phyloP scores from a whole-genome alignment of 1,140 invertebrate genomes.

The Nymphalis io region DNA sequence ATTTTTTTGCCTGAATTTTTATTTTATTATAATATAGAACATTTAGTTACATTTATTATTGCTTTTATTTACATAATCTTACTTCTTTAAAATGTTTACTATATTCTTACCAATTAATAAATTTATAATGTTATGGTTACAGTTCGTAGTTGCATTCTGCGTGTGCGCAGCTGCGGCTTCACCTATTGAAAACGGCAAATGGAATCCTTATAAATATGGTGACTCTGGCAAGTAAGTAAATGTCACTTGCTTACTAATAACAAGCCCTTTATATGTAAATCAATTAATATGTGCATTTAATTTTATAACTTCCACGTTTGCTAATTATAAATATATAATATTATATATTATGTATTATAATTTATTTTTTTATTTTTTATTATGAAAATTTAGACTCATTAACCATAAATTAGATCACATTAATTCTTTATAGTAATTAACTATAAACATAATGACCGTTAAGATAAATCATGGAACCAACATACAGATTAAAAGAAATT shows the following conservation, averaged over 20 bases:
- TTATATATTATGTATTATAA: too few relatives aligned
- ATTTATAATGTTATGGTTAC: constrained; percentile 38
- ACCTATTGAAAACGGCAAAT: constrained; percentile 65
- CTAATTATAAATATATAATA: not conserved
- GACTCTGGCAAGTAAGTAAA: constrained; percentile 74
- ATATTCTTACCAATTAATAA: not conserved
- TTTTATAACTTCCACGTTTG: constrained; percentile 20
- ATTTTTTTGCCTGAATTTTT: too few relatives aligned
- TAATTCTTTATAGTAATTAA: too few relatives aligned
- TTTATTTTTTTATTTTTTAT: too few relatives aligned
- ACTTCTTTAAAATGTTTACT: not conserved
- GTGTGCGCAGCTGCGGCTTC: constrained; percentile 54
- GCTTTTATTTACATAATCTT: too few relatives aligned
- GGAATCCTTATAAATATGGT: constrained; percentile 73
- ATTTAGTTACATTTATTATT: not conserved
- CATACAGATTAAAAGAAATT: too few relatives aligned
- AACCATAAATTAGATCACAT: too few relatives aligned
- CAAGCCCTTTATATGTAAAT: constrained; percentile 9
- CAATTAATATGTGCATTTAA: constrained; percentile 8
- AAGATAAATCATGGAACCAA: too few relatives aligned
- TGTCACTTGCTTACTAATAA: constrained; percentile 42
- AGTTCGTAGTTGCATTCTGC: constrained; percentile 63
- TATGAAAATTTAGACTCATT: too few relatives aligned
- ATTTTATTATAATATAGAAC: constrained; percentile 1
- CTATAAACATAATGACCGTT: too few relatives aligned